Conservation (phyloP, 2,797 vertebrate genomes). For the Acanthurus tractus region DNA sequence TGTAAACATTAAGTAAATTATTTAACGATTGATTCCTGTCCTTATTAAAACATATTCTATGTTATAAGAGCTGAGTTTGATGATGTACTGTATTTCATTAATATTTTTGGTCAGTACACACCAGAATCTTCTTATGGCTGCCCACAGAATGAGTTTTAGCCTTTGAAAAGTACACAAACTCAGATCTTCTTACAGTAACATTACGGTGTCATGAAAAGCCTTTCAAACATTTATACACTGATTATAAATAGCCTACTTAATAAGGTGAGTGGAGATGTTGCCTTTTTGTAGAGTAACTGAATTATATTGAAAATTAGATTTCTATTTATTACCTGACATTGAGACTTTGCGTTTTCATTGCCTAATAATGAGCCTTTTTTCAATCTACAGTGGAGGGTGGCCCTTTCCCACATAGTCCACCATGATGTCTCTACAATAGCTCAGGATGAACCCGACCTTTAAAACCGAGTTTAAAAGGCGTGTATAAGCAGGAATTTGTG, state of each 20-base stretch:
- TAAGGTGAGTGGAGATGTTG: not conserved
- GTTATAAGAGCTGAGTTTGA: not conserved
- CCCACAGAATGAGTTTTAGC: not conserved
- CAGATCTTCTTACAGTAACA: not conserved
- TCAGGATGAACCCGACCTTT: not conserved
- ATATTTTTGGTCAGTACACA: not conserved
- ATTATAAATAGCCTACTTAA: not conserved
- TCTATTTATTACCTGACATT: too few relatives aligned
- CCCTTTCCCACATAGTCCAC: too few relatives aligned
- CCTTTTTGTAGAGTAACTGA: too few relatives aligned
- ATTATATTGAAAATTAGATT: too few relatives aligned
- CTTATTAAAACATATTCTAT: not conserved
- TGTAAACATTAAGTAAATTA: not conserved
- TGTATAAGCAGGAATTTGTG: not conserved
- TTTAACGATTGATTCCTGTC: too few relatives aligned
- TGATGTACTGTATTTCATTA: not conserved
- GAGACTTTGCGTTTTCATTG: too few relatives aligned
- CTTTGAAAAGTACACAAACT: not conserved
- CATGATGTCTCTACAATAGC: too few relatives aligned
- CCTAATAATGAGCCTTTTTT: too few relatives aligned
- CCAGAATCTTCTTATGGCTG: not conserved
- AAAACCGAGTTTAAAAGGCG: not conserved
- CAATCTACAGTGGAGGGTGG: too few relatives aligned
- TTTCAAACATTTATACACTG: not conserved
- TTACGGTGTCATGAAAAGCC: not conserved